A percentile compares a stretch with the other conserved stretches of the same genome.
These are phyloP conservation scores for Phrixothrix hirtus DNA, from an alignment of 2,888 invertebrate genomes.

Conservation along the genomic window DNA sequence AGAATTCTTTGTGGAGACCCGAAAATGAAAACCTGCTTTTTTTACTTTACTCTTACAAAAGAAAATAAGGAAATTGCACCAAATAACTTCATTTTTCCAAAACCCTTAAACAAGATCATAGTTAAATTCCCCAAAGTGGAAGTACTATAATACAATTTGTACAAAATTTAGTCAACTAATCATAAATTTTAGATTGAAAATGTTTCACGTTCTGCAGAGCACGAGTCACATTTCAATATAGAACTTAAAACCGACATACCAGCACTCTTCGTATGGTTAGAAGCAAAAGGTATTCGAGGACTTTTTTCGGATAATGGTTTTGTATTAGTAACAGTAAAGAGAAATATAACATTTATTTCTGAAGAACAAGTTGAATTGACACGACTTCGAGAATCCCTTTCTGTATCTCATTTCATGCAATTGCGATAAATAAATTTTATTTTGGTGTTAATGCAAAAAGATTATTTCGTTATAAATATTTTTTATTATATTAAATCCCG, in stretches of 20 bases:
- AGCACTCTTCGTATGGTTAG: slow-evolving; percentile 73
- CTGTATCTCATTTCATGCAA: slow-evolving; percentile 29
- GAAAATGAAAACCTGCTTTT: slow-evolving; percentile 55
- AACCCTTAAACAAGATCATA: slow-evolving; percentile 60
- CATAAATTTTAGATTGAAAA: slow-evolving; percentile 9
- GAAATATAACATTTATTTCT: slow-evolving; percentile 43
- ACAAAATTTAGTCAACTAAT: no score
- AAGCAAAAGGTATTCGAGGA: slow-evolving; percentile 61
- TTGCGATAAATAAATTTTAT: no score
- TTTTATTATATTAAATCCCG: no score
- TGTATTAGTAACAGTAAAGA: slow-evolving; percentile 40
- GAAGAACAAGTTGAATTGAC: slow-evolving; percentile 32
- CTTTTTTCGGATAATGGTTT: slow-evolving; percentile 80
- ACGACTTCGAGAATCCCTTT: slow-evolving; percentile 41
- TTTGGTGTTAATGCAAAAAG: no score
- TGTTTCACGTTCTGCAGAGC: background rate
- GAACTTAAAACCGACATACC: slow-evolving; percentile 58
- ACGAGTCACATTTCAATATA: slow-evolving; percentile 45
- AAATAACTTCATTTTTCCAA: slow-evolving; percentile 70
- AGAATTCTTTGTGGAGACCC: no score
- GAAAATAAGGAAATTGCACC: slow-evolving; percentile 59
- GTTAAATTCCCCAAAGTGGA: slow-evolving; percentile 61
- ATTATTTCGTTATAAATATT: no score
- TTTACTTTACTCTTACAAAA: slow-evolving; percentile 58
- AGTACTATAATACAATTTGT: slow-evolving; percentile 46